A percentile compares a stretch with the other conserved stretches of the same genome.
These are phyloP conservation scores for Parascotia fuliginaria DNA, from an alignment of 2,888 invertebrate species.

Conservation along the genomic window DNA sequence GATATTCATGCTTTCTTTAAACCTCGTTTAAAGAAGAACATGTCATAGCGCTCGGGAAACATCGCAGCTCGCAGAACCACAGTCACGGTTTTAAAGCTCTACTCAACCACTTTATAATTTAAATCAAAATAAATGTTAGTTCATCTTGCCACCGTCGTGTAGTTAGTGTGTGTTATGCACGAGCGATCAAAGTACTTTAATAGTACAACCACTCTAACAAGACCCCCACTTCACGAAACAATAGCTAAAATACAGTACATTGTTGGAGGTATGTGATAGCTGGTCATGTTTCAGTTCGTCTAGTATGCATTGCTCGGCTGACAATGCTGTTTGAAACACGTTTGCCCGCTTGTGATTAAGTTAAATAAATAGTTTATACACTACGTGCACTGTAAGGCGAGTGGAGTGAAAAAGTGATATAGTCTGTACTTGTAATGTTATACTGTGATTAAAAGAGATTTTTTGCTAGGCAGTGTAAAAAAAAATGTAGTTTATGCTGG, in stretches of 20 bases:
- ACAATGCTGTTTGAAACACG: conserved; percentile 46
- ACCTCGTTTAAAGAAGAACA: no score
- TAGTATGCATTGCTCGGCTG: conserved; percentile 49
- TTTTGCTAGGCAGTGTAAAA: no score
- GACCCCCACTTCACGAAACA: not conserved
- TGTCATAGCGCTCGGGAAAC: no score
- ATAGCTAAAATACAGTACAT: not conserved
- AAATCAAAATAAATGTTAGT: conserved; percentile 20
- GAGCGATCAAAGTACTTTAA: conserved; percentile 34
- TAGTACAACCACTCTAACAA: conserved; percentile 18
- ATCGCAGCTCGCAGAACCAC: no score
- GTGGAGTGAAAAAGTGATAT: not conserved
- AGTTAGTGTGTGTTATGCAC: conserved; percentile 38
- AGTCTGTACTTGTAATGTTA: not conserved
- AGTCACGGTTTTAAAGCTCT: no score
- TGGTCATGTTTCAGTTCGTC: conserved; percentile 35
- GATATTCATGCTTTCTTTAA: no score
- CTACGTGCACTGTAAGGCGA: conserved; percentile 20
- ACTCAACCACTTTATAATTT: conserved; percentile 7
- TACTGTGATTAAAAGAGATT: not conserved
- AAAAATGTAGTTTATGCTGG: no score
- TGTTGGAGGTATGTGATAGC: conserved; percentile 12
- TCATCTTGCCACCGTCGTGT: conserved; percentile 9
- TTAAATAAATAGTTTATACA: conserved; percentile 40
- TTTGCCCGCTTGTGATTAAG: conserved; percentile 41